A percentile compares a stretch with the other conserved stretches of the same genome.
These are phyloP conservation scores for Schizopygopsis pylzovi DNA, from an alignment of 2,797 vertebrate species.

Conservation along the genomic window DNA sequence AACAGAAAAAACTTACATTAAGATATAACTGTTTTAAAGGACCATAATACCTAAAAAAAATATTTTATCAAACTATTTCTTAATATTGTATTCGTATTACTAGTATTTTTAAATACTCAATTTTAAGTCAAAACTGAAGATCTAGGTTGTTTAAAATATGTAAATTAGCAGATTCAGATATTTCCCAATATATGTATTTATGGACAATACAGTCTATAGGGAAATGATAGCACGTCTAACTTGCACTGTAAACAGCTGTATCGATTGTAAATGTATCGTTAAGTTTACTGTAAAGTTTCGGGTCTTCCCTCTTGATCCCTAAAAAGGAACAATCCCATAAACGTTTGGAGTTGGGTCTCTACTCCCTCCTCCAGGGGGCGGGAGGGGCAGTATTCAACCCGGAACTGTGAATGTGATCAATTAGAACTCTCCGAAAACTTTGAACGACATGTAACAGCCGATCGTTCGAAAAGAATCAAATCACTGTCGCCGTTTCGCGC, in stretches of 20 bases:
- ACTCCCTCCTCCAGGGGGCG: constrained; percentile 72
- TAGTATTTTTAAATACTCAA: neutral
- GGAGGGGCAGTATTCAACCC: constrained; percentile 72
- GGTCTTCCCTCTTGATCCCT: neutral
- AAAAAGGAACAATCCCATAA: neutral
- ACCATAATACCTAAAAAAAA: no score
- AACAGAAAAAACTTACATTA: neutral
- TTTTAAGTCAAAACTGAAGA: neutral
- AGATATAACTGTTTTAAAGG: neutral
- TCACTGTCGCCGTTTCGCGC: neutral
- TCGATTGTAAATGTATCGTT: neutral
- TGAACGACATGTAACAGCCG: constrained; percentile 33
- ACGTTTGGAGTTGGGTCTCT: neutral
- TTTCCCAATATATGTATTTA: neutral
- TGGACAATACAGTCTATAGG: neutral
- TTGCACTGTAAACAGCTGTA: neutral
- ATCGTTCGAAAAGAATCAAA: constrained; percentile 21
- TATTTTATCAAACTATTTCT: no score
- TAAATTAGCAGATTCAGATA: neutral
- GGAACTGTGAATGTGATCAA: constrained; percentile 74
- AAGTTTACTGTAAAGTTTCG: neutral
- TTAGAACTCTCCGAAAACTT: constrained; percentile 54
- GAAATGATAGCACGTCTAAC: neutral
- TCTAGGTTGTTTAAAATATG: neutral
- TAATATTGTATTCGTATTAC: neutral